Conservation (phyloP, 2,888 invertebrate species). For the Eupeodes latifasciatus region DNA sequence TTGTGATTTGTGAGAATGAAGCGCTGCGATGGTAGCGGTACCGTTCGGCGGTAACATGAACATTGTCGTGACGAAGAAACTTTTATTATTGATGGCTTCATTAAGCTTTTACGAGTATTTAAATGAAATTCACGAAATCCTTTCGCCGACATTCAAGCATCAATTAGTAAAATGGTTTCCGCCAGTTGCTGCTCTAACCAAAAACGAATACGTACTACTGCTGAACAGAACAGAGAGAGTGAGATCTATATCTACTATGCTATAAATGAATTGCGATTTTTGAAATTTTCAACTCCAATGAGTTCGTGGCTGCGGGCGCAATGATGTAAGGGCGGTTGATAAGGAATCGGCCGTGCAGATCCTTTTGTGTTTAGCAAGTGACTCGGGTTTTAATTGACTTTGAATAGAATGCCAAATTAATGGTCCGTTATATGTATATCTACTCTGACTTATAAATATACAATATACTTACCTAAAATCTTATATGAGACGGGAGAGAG, state of each 20-base stretch:
- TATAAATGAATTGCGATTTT: slow-evolving; percentile 65
- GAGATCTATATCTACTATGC: slow-evolving; percentile 2
- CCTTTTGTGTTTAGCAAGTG: slow-evolving; percentile 73
- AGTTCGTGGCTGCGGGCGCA: neutral
- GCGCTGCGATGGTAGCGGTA: slow-evolving; percentile 58
- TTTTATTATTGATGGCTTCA: slow-evolving; percentile 79
- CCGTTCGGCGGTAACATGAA: slow-evolving; percentile 65
- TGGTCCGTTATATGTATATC: slow-evolving; percentile 61
- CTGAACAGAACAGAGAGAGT: neutral
- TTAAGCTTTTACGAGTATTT: slow-evolving; percentile 80
- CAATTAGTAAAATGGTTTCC: slow-evolving; percentile 76
- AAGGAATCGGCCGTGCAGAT: slow-evolving; percentile 35
- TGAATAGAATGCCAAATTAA: slow-evolving; percentile 76
- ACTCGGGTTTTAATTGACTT: slow-evolving; percentile 73
- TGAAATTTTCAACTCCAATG: slow-evolving; percentile 62
- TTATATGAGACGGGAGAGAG: slow-evolving; percentile 26
- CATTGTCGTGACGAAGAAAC: slow-evolving; percentile 67
- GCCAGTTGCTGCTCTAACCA: slow-evolving; percentile 54
- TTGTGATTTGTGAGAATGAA: neutral
- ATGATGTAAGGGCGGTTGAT: neutral
- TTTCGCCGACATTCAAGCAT: slow-evolving; percentile 70
- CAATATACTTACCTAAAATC: neutral
- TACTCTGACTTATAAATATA: neutral
- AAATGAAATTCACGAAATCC: slow-evolving; percentile 77
- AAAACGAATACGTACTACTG: neutral